Conservation (phyloP, 2,888 invertebrate genomes). For the Leucoma salicis region DNA sequence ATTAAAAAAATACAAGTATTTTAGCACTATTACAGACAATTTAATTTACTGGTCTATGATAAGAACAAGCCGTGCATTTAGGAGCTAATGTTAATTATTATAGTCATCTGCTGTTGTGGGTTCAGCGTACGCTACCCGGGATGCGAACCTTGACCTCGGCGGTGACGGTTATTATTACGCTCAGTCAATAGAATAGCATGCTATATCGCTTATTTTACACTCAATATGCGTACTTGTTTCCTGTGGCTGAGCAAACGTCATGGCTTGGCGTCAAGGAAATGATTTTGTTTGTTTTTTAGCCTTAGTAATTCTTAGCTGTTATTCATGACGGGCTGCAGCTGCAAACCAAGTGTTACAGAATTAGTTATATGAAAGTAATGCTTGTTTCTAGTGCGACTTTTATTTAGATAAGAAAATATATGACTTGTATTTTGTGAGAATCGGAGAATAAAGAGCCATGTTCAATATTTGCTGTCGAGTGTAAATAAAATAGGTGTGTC, state of each 20-base stretch:
- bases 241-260: constrained; percentile 3
- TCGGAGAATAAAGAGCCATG: too few species aligned
- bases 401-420: too few species aligned
- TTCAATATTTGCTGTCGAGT: too few species aligned
- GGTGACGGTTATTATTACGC: constrained; percentile 41
- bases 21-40: too few species aligned
- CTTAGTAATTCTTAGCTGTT: neutral
- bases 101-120: constrained; percentile 27
- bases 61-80: too few species aligned
- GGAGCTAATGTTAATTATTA: too few species aligned
- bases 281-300: constrained; percentile 2
- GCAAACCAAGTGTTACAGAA: neutral
- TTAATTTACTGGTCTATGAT: too few species aligned
- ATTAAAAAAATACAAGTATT: too few species aligned
- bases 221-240: constrained; percentile 2
- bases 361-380: neutral
- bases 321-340: neutral
- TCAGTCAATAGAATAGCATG: constrained; percentile 38
- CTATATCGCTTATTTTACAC: constrained; percentile 4
- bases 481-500: too few species aligned
- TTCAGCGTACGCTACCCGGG: constrained; percentile 37
- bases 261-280: neutral
- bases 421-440: too few species aligned
- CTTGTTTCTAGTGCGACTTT: too few species aligned
- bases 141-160: constrained; percentile 70